Base-by-base conservation (phyloP, 2,797 vertebrate species). In the Sebastes alutus region DNA sequence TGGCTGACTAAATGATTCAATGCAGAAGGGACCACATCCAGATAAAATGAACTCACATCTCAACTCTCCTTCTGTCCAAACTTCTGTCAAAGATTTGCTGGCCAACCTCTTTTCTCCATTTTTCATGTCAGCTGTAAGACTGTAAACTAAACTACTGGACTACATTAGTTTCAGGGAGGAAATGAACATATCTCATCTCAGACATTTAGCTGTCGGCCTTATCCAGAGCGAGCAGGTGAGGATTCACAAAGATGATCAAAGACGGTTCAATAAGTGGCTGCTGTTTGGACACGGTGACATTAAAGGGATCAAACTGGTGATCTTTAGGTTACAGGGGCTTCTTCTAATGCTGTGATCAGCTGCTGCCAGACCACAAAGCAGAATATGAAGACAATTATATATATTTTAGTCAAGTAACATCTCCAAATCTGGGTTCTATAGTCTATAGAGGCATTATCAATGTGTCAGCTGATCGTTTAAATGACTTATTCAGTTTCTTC, bases 41-140 rank as follows among this genome's bases (percentile, higher is more conserved):
- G 90, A 82, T 84, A 88, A 92, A 93, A 94, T 90, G 78, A 92
- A 89, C 85, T 89, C 84, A 86, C 85, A 89, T 82, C 84, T 88
- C 81, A 78, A 79, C 74, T 72, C 80, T 82, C 74, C 63, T 67
- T 76, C 69, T 66, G 65, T 93, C 92, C 90, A 94, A 94, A 94
- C 79, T 87, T 88, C 89, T 91, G 88, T 94, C 94, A 94, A 90
- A 77, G 88, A 82, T 75, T 86, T 3, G 58, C 78, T 72, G 78
- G 75, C 83, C 72, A 76, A 87, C 77, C 49, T 80, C 76, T 46
- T 62, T 56, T 22, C 88, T 89, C 84, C 81, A 84, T 89, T 93
- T 84, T 81, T 86, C 78, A 35, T 63, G 80, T 89, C 89, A 85
- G 78, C 75, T 70, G 18, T 52, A n/a, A 72, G 27, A 84, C 75